phyloP scores from a whole-genome alignment of 2,888 invertebrate species.

The Epistrophe eligans region DNA sequence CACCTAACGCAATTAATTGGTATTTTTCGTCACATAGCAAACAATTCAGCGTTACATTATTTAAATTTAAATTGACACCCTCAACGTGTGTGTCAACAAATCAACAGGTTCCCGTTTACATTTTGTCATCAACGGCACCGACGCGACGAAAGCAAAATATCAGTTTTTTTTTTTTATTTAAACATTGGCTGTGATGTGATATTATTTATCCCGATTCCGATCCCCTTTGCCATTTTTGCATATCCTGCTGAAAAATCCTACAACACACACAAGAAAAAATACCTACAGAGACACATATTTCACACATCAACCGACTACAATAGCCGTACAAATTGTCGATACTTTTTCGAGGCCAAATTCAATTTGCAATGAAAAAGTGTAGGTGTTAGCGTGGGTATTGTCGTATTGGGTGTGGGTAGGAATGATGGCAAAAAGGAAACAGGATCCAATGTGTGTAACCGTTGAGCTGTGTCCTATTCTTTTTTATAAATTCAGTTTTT shows the following conservation, averaged over 20 bases:
- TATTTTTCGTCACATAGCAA: conserved; percentile 48
- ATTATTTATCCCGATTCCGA: conserved; percentile 58
- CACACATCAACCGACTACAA: conserved; percentile 74
- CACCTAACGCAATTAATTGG: conserved; percentile 51
- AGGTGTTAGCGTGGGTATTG: conserved; percentile 30
- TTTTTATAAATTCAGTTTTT: conserved; percentile 26
- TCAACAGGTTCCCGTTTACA: conserved; percentile 71
- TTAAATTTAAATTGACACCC: conserved; percentile 67
- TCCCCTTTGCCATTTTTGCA: background rate
- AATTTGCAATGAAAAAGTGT: conserved; percentile 70
- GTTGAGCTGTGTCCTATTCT: conserved; percentile 54
- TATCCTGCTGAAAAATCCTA: conserved; percentile 32
- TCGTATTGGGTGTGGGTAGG: background rate
- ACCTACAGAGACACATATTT: conserved; percentile 61
- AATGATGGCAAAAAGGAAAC: conserved; percentile 12
- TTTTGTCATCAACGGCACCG: conserved; percentile 36
- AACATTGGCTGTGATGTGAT: conserved; percentile 51
- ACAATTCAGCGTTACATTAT: conserved; percentile 31
- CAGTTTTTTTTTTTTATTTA: conserved; percentile 41
- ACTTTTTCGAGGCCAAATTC: conserved; percentile 73
- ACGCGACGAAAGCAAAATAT: conserved; percentile 26
- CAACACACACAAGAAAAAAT: background rate
- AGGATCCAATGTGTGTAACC: conserved; percentile 43
- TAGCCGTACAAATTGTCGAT: conserved; percentile 75
- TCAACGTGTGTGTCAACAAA: conserved; percentile 73